Conservation (phyloP, 1,140 invertebrate genomes). For the Archegozetes longisetosus region DNA sequence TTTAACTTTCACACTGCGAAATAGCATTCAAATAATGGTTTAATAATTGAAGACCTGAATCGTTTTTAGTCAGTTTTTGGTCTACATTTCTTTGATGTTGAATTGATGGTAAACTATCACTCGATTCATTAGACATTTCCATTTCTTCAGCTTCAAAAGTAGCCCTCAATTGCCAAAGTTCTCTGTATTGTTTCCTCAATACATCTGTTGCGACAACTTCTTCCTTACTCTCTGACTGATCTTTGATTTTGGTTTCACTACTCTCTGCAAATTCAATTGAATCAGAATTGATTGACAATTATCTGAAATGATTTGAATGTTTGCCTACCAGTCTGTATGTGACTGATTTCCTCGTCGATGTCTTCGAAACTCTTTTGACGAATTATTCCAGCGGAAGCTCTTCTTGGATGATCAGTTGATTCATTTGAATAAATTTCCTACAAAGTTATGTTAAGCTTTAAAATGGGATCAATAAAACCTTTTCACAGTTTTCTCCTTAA, state of each 20-base stretch:
- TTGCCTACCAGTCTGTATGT: background rate
- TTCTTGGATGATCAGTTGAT: background rate
- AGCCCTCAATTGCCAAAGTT: slow-evolving; percentile 11
- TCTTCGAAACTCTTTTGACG: slow-evolving; percentile 10
- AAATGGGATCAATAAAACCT: too few relatives aligned
- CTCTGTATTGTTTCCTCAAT: background rate
- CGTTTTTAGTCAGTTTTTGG: background rate
- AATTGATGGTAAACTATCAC: background rate
- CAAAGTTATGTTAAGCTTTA: background rate
- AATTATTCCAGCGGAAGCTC: background rate
- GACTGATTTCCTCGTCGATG: slow-evolving; percentile 1
- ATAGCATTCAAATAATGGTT: background rate
- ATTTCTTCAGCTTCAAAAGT: slow-evolving; percentile 8
- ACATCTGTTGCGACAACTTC: background rate
- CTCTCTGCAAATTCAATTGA: background rate
- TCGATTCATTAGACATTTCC: background rate
- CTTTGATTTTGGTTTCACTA: background rate
- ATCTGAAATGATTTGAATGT: background rate
- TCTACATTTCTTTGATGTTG: background rate
- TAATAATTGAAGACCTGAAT: background rate
- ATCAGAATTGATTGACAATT: background rate
- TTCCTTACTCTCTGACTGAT: background rate
- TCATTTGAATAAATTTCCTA: background rate
- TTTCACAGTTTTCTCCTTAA: too few relatives aligned
- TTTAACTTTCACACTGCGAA: background rate